phyloP scores from a whole-genome alignment of 2,888 invertebrate species.

The Crocallis elinguaria region DNA sequence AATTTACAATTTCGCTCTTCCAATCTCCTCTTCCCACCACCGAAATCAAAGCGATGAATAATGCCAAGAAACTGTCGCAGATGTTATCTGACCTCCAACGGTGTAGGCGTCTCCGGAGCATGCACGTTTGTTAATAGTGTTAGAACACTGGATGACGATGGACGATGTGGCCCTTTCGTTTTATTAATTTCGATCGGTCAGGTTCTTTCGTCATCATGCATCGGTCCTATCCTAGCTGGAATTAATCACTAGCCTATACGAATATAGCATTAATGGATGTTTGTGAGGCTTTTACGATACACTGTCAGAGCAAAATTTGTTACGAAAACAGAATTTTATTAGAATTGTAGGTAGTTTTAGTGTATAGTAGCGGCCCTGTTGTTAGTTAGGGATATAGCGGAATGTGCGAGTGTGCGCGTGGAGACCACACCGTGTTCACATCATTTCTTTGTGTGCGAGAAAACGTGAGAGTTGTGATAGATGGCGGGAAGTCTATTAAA shows the following conservation, averaged over 20 bases:
- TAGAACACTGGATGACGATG: slow-evolving; percentile 67
- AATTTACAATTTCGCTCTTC: slow-evolving; percentile 25
- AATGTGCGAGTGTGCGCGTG: slow-evolving; percentile 81
- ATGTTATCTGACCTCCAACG: slow-evolving; percentile 37
- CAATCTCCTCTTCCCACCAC: slow-evolving; percentile 39
- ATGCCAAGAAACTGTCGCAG: slow-evolving; percentile 33
- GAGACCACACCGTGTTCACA: slow-evolving; percentile 78
- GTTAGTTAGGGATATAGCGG: slow-evolving; percentile 80
- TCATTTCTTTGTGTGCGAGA: slow-evolving; percentile 47
- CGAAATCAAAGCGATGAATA: slow-evolving; percentile 39
- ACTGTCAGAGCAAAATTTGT: slow-evolving; percentile 35
- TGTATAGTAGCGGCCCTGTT: slow-evolving; percentile 68
- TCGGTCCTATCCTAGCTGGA: slow-evolving; percentile 65
- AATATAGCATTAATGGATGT: slow-evolving; percentile 79
- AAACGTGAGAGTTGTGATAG: slow-evolving; percentile 35
- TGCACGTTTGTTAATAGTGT: slow-evolving; percentile 73
- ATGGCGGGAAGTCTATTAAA: slow-evolving; percentile 41
- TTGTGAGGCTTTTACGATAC: slow-evolving; percentile 67
- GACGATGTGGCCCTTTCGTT: slow-evolving; percentile 50
- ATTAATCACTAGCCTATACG: slow-evolving; percentile 75
- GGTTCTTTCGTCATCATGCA: slow-evolving; percentile 67
- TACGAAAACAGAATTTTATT: not conserved
- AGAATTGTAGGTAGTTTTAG: slow-evolving; percentile 17
- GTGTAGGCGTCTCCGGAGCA: slow-evolving; percentile 58
- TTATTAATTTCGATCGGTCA: slow-evolving; percentile 39